phyloP scores from a whole-genome alignment of 2,113 vertebrate species.

The Arothron firmamentum region DNA sequence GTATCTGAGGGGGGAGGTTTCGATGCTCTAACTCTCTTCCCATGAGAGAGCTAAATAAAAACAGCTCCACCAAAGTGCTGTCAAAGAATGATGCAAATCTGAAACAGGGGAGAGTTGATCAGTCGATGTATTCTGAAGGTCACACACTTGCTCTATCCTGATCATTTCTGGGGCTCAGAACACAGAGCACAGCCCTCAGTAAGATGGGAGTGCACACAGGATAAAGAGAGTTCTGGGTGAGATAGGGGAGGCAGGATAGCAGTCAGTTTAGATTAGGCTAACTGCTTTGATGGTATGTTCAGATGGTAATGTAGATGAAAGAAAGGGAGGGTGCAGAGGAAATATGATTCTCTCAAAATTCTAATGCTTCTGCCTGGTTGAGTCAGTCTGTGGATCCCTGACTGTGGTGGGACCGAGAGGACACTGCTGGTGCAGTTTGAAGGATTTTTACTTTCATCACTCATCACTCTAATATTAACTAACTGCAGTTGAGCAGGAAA shows the following conservation, averaged over 20 bases:
- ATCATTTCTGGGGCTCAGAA: slow-evolving; percentile 12
- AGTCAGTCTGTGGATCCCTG: too few relatives aligned
- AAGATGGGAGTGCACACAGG: slow-evolving; percentile 22
- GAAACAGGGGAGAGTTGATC: neutral
- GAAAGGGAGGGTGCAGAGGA: neutral
- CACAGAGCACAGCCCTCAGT: slow-evolving; percentile 6
- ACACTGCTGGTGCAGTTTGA: too few relatives aligned
- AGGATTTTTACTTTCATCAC: too few relatives aligned
- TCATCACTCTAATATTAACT: neutral
- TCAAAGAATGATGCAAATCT: slow-evolving; percentile 15
- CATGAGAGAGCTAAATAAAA: slow-evolving; percentile 7
- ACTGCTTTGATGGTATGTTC: slow-evolving; percentile 26
- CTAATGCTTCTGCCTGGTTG: neutral
- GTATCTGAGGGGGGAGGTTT: slow-evolving; percentile 17
- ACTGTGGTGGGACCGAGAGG: too few relatives aligned
- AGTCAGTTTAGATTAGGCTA: slow-evolving; percentile 38
- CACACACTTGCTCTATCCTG: slow-evolving; percentile 9
- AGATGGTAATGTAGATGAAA: slow-evolving; percentile 6
- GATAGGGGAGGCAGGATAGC: slow-evolving; percentile 5
- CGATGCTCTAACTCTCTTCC: slow-evolving; percentile 1
- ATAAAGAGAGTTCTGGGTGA: slow-evolving; percentile 6
- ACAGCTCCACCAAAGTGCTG: slow-evolving; percentile 24
- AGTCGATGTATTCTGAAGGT: slow-evolving; percentile 30
- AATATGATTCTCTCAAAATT: slow-evolving; percentile 10
- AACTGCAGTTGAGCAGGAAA: neutral